Percentiles rank a stretch among this genome's conserved stretches.
These are phyloP conservation scores for Syrista parreyssii DNA, from an alignment of 2,888 invertebrate genomes.

Conservation along the genomic window DNA sequence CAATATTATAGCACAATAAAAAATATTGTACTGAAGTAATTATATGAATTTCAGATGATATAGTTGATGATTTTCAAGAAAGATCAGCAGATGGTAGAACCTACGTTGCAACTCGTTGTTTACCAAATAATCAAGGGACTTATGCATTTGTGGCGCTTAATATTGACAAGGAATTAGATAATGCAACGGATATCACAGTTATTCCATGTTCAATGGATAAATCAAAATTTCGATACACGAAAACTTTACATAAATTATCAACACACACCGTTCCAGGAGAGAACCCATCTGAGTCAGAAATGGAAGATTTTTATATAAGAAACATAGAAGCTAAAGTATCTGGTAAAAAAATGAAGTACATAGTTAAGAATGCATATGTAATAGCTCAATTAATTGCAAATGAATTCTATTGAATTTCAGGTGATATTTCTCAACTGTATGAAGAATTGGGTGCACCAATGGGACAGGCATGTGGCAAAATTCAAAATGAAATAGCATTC, in stretches of 20 bases:
- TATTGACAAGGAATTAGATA: constrained; percentile 60
- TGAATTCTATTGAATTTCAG: constrained; percentile 61
- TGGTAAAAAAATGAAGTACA: constrained; percentile 18
- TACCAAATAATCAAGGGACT: constrained; percentile 65
- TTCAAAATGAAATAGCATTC: constrained; percentile 59
- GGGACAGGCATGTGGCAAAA: constrained; percentile 28
- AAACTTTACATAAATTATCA: constrained; percentile 30
- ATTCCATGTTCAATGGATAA: constrained; percentile 28
- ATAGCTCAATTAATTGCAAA: constrained; percentile 34
- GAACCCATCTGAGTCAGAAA: constrained; percentile 33
- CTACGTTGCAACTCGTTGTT: constrained; percentile 66
- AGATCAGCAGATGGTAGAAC: constrained; percentile 61
- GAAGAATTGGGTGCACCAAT: constrained; percentile 22
- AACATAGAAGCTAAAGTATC: constrained; percentile 37
- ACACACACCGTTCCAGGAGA: constrained; percentile 17
- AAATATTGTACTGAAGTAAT: neutral
- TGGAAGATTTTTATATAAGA: constrained; percentile 38
- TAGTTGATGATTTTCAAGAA: constrained; percentile 40
- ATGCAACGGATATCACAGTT: constrained; percentile 59
- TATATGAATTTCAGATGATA: constrained; percentile 23
- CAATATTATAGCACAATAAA: neutral
- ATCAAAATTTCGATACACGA: constrained; percentile 31
- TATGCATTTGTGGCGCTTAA: constrained; percentile 67
- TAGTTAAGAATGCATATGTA: neutral
- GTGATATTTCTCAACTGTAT: constrained; percentile 33